A percentile compares a stretch with the other conserved stretches of the same genome.
Evolutionary conservation across 2,113 vertebrate species (phyloP).

Genomic region (Tringa solitaria): DNA sequence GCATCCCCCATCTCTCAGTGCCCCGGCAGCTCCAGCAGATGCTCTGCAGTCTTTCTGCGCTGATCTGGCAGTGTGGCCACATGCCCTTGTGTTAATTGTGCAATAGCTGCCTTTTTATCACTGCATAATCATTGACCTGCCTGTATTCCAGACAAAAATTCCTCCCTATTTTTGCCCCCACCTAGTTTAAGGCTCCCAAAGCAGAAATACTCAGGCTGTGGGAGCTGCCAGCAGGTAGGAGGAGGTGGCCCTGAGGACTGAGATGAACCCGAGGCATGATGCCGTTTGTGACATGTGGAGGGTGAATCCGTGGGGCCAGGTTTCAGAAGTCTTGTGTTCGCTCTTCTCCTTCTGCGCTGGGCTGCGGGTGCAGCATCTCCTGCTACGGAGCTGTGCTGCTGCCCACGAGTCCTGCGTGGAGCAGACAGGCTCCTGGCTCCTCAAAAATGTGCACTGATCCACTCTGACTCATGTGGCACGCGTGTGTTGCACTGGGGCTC

Average conservation of each 20-base stretch:
- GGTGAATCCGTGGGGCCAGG: not conserved
- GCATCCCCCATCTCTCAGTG: not conserved
- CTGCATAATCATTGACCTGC: not conserved
- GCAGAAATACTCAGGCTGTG: not conserved
- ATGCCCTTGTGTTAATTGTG: rapidly evolving
- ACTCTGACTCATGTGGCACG: rapidly evolving
- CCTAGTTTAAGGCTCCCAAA: not conserved
- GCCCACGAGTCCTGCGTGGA: not conserved
- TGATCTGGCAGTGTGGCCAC: not conserved
- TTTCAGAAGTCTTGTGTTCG: not conserved
- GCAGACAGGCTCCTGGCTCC: not conserved
- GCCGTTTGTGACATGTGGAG: not conserved
- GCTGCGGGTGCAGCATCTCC: not conserved
- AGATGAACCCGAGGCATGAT: not conserved
- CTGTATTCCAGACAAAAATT: not conserved
- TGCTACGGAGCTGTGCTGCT: not conserved
- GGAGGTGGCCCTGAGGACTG: not conserved
- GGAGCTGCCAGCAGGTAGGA: not conserved
- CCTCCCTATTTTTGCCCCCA: not conserved
- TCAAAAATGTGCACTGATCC: not conserved
- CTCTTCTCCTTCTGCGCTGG: not conserved
- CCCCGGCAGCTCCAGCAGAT: not conserved
- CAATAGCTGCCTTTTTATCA: not conserved
- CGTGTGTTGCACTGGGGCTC: rapidly evolving
- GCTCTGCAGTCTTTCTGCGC: not conserved